Conservation (phyloP, 37 sponge, comb jelly and placozoan genomes). For the Axinella damicornis region DNA sequence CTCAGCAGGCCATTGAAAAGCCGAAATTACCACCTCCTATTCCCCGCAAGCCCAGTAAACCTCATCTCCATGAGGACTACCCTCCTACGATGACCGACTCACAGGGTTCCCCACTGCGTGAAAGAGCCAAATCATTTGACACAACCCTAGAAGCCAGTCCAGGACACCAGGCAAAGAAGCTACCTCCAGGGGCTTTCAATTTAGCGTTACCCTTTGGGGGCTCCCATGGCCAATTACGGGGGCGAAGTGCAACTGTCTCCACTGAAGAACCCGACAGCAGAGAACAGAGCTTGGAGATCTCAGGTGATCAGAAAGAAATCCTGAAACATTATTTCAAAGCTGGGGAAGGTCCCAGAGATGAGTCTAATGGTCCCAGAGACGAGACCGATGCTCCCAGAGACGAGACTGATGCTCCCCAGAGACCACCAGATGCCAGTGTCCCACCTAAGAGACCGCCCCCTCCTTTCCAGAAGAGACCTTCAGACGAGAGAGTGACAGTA, state of each 20-base stretch:
- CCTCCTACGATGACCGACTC: background rate
- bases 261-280: background rate
- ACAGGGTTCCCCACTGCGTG: background rate
- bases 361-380: no score
- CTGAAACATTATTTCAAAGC: no score
- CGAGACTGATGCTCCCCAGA: no score
- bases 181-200: conserved; percentile 59
- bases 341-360: no score
- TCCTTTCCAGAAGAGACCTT: background rate
- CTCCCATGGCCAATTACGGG: background rate
- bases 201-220: background rate
- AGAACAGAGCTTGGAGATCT: no score
- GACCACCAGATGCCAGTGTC: background rate
- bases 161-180: conserved; percentile 21
- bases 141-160: no score
- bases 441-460: conserved; percentile 10
- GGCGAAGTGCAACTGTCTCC: conserved; percentile 3
- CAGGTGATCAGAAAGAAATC: no score
- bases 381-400: no score
- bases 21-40: background rate
- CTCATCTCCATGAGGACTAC: background rate
- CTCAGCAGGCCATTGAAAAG: conserved; percentile 40
- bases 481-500: background rate
- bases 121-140: no score
- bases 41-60: background rate